A percentile compares a stretch with the other conserved stretches of the same genome.
Evolutionary conservation across 53 echinoderm and acorn worm species (phyloP).

Genomic region (Apostichopus leukothele): DNA sequence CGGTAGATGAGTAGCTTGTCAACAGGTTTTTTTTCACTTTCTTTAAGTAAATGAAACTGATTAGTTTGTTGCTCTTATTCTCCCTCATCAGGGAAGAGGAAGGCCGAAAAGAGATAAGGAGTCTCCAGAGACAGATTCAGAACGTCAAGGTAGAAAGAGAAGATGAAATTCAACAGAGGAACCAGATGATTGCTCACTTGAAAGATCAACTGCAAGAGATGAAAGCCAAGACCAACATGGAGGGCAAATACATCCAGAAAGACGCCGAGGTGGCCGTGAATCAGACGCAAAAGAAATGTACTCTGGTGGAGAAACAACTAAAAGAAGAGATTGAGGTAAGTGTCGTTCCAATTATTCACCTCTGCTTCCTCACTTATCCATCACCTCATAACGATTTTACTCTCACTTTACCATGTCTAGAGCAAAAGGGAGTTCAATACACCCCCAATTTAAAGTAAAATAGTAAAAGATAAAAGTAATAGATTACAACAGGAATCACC

Average conservation of each 20-base stretch:
- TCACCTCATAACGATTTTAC: too few relatives aligned
- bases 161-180: constrained; percentile 88
- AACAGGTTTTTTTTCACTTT: too few relatives aligned
- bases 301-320: constrained; percentile 83
- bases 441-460: too few relatives aligned
- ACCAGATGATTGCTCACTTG: constrained; percentile 96
- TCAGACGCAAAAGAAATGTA: constrained; percentile 93
- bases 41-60: too few relatives aligned
- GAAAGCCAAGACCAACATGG: constrained; percentile 99
- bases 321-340: constrained; percentile 94
- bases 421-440: too few relatives aligned
- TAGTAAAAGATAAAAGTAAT: too few relatives aligned
- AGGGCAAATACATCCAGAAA: constrained; percentile 95
- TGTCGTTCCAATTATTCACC: not conserved
- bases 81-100: constrained; percentile 75
- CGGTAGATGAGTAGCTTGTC: too few relatives aligned
- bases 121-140: constrained; percentile 85
- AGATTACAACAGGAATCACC: too few relatives aligned
- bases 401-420: too few relatives aligned
- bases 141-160: constrained; percentile 79
- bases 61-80: too few relatives aligned
- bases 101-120: constrained; percentile 84
- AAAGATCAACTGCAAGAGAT: constrained; percentile 99
- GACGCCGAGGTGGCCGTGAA: constrained; percentile 94
- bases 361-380: too few relatives aligned